Evolutionary conservation across 2,113 vertebrate species (phyloP), one percentile per base, ranked within the genome.

Genomic region (Clarias magur): DNA sequence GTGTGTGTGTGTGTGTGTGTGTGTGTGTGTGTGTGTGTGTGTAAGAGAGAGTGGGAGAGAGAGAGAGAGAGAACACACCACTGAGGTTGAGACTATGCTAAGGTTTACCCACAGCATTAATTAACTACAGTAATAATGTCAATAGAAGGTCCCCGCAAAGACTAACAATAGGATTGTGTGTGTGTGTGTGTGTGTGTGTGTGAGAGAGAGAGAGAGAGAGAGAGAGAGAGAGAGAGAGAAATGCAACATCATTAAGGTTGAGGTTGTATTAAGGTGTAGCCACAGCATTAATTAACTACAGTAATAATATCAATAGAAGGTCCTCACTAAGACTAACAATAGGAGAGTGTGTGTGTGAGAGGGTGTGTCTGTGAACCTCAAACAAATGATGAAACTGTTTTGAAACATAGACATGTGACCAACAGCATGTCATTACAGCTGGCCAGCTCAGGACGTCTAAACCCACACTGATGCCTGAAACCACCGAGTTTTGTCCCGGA

Each of bases 391-490:
- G 79, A 23, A 80, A 80, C 56, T 12, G 34, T 80, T 80, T 56
- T 21, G 79, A 80, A 80, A 80, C 79, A 60, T 60, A 56, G 21
- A 60, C 79, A 80, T 80, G 78, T 80, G 17, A n/a, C 9, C 57
- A 38, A 34, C 79, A 60, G 3, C 79, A 80, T 80, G 79, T 30
- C 79, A 80, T 59, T 80, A 80, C 27, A 60, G 78, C 78, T 80
- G 78, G 21, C 78, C 78, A 34, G 78, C 17, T 59, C 56, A 60
- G 78, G 34, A 60, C 19, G 1, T 10, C 30, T 60, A 38, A 60
- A 80, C 27, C 79, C 79, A 60, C 48, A 65, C 17, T 48, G 75
- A 38, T 13, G 25, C 42, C 23, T 76, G 73, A 54, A 76, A n/a
- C 38, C 72, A 75, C 4, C 1, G 56, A 27, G 25, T 79, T 48